phyloP scores from a whole-genome alignment of 2,113 vertebrate genomes.

The Laterallus jamaicensis region DNA sequence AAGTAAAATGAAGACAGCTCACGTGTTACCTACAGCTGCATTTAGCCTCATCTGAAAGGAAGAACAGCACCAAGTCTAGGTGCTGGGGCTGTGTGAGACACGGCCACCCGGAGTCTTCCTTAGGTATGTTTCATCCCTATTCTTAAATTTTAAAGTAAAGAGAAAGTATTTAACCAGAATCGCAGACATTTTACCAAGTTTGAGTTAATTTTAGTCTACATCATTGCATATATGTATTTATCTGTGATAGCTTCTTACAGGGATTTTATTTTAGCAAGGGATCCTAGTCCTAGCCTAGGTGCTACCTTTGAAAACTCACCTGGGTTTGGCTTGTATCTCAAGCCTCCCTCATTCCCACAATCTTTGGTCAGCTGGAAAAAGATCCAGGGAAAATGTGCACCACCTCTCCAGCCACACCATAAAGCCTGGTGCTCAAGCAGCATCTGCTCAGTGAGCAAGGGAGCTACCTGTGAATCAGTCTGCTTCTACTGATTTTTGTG shows the following conservation, averaged over 20 bases:
- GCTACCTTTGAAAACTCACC: not conserved
- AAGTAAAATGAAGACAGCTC: not conserved
- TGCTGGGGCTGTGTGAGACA: not conserved
- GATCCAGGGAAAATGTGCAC: not conserved
- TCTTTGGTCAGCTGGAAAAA: not conserved
- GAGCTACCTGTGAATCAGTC: not conserved
- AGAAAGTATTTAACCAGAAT: not conserved
- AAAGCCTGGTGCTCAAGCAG: not conserved
- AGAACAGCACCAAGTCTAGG: not conserved
- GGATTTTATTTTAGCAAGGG: not conserved
- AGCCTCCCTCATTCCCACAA: not conserved
- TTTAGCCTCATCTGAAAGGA: not conserved
- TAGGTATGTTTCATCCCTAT: not conserved
- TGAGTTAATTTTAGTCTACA: not conserved
- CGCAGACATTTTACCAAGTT: not conserved
- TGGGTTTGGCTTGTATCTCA: not conserved
- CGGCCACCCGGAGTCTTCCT: not conserved
- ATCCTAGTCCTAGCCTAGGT: not conserved
- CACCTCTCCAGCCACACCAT: not conserved
- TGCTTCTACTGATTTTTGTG: not conserved
- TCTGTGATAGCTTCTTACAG: not conserved
- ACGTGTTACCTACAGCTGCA: not conserved
- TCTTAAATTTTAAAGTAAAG: not conserved
- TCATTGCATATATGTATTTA: accelerated
- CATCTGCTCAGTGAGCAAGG: not conserved